phyloP scores from a whole-genome alignment of 1,140 invertebrate species.

The Scylla paramamosain region DNA sequence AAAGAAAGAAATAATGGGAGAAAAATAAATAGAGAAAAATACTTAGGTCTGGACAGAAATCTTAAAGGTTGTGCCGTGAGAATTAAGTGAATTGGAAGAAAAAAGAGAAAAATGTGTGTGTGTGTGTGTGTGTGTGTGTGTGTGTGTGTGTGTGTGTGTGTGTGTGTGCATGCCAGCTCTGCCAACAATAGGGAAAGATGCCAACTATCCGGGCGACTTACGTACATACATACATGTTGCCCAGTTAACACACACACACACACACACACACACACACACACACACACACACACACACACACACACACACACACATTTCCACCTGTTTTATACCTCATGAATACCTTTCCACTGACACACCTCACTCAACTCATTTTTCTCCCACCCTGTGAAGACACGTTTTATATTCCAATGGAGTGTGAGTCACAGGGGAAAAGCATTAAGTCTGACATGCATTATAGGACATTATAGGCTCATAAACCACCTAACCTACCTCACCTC shows the following conservation, averaged over 20 bases:
- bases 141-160: constrained; percentile 15
- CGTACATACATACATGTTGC: not conserved
- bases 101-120: not conserved
- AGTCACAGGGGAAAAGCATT: not conserved
- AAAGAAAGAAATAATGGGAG: not conserved
- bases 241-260: too few relatives aligned
- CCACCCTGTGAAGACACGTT: not conserved
- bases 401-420: not conserved
- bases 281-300: not conserved
- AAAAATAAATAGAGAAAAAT: not conserved
- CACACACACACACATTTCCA: not conserved
- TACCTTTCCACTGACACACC: not conserved
- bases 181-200: not conserved
- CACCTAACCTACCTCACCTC: not conserved
- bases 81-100: not conserved
- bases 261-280: too few relatives aligned
- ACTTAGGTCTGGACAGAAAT: not conserved
- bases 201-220: not conserved
- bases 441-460: not conserved
- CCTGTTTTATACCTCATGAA: not conserved
- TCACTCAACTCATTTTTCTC: not conserved
- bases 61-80: not conserved
- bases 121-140: not conserved
- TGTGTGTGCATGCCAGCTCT: not conserved
- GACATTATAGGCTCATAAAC: not conserved